These are phyloP conservation scores for Nemotelus pantherinus DNA, from an alignment of 2,888 invertebrate species.

Conservation along the genomic window DNA sequence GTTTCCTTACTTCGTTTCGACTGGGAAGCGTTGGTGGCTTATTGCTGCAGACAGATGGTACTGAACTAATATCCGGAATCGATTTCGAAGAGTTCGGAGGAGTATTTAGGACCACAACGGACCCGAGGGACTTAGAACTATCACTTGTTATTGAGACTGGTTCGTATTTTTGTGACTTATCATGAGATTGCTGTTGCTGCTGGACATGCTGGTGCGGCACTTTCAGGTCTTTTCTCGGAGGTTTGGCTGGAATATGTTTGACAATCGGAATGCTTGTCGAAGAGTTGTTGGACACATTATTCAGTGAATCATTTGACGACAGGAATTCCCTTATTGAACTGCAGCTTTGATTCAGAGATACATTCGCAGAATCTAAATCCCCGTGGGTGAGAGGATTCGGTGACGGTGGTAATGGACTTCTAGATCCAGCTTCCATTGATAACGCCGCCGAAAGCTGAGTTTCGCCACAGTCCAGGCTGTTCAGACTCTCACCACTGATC, in stretches of 20 bases:
- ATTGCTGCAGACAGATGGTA: conserved; percentile 42
- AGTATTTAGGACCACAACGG: conserved; percentile 39
- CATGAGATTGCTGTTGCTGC: conserved; percentile 52
- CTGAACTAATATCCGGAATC: conserved; percentile 41
- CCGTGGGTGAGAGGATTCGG: conserved; percentile 61
- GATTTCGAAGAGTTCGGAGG: conserved; percentile 52
- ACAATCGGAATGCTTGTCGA: conserved; percentile 48
- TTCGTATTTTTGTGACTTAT: conserved; percentile 63
- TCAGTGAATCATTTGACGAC: conserved; percentile 62
- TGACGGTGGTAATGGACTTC: conserved; percentile 81
- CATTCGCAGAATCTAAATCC: conserved; percentile 58
- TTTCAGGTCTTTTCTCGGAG: conserved; percentile 60
- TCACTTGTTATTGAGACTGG: conserved; percentile 62
- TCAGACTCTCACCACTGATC: conserved; percentile 74
- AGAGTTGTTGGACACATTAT: conserved; percentile 57
- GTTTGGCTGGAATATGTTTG: conserved; percentile 63
- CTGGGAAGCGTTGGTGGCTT: conserved; percentile 59
- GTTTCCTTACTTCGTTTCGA: conserved; percentile 56
- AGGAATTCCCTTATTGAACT: conserved; percentile 60
- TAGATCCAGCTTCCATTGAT: conserved; percentile 83
- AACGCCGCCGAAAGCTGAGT: conserved; percentile 78
- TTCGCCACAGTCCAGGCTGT: conserved; percentile 76
- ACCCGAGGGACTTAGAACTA: conserved; percentile 19
- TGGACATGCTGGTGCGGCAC: conserved; percentile 20
- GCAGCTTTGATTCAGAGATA: conserved; percentile 58